Evolutionary conservation across 1,140 invertebrate species (phyloP).

Genomic region (Drosophila chauvacae): DNA sequence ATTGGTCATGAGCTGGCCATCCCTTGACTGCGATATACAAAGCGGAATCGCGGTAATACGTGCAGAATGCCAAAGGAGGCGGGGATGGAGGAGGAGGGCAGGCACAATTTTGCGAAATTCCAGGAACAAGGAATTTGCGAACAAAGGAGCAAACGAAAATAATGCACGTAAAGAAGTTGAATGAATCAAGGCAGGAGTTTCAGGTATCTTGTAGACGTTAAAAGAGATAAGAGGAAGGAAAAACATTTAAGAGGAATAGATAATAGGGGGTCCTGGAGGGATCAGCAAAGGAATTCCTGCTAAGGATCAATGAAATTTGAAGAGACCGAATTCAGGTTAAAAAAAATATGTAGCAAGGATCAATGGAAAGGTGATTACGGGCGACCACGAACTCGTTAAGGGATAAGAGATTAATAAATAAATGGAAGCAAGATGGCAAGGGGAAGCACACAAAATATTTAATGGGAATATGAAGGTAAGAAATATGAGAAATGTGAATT

Average conservation of each 20-base stretch:
- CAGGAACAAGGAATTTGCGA: constrained; percentile 24
- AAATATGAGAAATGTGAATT: neutral
- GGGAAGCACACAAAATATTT: neutral
- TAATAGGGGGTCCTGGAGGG: neutral
- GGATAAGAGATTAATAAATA: neutral
- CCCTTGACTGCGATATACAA: constrained; percentile 2
- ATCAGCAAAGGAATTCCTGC: constrained; percentile 6
- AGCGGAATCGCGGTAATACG: constrained; percentile 8
- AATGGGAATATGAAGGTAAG: no score
- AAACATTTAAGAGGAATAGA: neutral
- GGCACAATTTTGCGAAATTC: constrained; percentile 20
- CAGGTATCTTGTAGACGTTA: constrained; percentile 1
- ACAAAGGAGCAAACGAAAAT: constrained; percentile 14
- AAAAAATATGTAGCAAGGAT: neutral
- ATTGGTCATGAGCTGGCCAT: constrained; percentile 31
- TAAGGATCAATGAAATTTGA: constrained; percentile 7
- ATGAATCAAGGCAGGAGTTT: constrained; percentile 7
- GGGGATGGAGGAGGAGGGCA: neutral
- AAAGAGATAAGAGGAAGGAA: constrained; percentile 2
- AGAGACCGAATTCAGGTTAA: neutral
- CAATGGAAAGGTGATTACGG: neutral
- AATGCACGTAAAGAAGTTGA: neutral
- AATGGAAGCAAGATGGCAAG: neutral
- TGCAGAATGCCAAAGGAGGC: constrained; percentile 10
- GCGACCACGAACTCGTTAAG: neutral